Conservation (phyloP, 1,140 invertebrate species). For the Psilanteris sp. region DNA sequence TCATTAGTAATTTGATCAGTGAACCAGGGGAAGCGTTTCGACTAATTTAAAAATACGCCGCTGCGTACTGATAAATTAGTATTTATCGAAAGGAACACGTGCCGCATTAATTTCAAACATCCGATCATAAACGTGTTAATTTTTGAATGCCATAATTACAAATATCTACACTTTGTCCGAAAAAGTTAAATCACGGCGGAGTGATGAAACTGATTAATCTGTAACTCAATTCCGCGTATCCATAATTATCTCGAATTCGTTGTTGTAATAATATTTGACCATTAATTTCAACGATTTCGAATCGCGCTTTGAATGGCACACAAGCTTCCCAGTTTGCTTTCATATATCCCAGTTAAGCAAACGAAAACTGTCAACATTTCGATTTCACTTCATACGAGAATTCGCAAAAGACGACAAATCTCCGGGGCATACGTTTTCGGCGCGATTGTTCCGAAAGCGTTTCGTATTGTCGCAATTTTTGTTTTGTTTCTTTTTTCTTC, state of each 20-base stretch:
- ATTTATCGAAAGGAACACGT: neutral
- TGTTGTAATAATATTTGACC: conserved; percentile 12
- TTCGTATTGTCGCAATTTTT: conserved; percentile 26
- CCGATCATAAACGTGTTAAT: neutral
- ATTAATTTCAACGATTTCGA: conserved; percentile 20
- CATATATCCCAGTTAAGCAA: conserved; percentile 7
- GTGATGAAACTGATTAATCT: conserved; percentile 1
- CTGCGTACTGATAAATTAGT: conserved; percentile 9
- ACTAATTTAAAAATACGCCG: conserved; percentile 22
- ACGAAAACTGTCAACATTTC: conserved; percentile 47
- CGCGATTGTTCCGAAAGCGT: conserved; percentile 19
- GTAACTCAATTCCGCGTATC: neutral
- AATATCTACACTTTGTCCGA: neutral
- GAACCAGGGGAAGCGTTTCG: neutral
- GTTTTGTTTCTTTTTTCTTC: too few relatives aligned
- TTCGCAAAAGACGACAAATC: conserved; percentile 34
- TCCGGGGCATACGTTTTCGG: conserved; percentile 22
- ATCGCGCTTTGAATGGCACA: conserved; percentile 8
- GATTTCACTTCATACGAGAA: conserved; percentile 40
- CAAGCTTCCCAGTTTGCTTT: conserved; percentile 17
- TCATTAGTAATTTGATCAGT: conserved; percentile 41
- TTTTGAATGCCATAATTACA: neutral
- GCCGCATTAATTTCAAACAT: neutral
- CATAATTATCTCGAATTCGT: conserved; percentile 6
- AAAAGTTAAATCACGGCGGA: neutral